phyloP scores from a whole-genome alignment of 2,888 invertebrate species.

The Sericinus montela region DNA sequence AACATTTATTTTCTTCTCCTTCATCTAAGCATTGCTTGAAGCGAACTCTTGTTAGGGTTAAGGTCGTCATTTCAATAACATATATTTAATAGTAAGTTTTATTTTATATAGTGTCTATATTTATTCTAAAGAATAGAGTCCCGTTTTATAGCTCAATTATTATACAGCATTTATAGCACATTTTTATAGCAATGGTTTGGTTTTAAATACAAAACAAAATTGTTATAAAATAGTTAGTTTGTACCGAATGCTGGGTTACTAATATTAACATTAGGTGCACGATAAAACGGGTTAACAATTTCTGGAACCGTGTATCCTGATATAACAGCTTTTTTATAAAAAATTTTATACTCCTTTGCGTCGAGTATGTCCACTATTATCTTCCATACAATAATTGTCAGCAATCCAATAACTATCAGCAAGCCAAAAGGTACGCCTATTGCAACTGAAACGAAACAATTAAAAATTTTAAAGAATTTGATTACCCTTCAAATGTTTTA shows the following conservation, averaged over 20 bases:
- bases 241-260: conserved; percentile 35
- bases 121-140: too few relatives aligned
- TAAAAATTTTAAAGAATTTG: too few relatives aligned
- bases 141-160: too few relatives aligned
- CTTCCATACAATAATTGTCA: conserved; percentile 57
- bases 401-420: conserved; percentile 52
- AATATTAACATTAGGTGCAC: conserved; percentile 38
- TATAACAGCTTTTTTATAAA: conserved; percentile 37
- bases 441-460: conserved; percentile 43
- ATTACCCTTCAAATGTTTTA: too few relatives aligned
- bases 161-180: too few relatives aligned
- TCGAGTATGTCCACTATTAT: conserved; percentile 50
- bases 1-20: too few relatives aligned
- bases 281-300: conserved; percentile 42
- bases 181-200: background rate
- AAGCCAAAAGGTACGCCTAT: conserved; percentile 45
- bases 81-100: too few relatives aligned
- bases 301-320: conserved; percentile 39
- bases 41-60: too few relatives aligned
- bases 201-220: too few relatives aligned
- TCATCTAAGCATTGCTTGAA: too few relatives aligned
- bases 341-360: conserved; percentile 51
- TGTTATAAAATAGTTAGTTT: background rate
- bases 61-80: too few relatives aligned
- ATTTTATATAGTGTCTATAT: too few relatives aligned